Percentiles rank a stretch among this genome's conserved stretches.
phyloP scores from a whole-genome alignment of 2,888 invertebrate species.

The Thysanoteuthis rhombus region DNA sequence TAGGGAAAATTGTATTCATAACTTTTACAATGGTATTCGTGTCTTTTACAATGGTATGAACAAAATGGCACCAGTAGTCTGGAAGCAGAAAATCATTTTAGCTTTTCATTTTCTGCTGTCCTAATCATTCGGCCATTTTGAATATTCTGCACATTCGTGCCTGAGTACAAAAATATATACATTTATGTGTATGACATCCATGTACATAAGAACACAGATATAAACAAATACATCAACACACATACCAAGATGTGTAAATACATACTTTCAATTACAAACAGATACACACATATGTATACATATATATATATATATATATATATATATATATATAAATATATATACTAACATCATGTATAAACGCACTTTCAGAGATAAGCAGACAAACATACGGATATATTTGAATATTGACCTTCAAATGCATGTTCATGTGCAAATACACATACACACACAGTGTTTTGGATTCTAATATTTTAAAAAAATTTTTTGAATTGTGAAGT shows the following conservation, averaged over 20 bases:
- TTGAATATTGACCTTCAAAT: too few relatives aligned
- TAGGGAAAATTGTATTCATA: not conserved
- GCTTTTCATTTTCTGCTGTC: not conserved
- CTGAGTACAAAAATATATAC: not conserved
- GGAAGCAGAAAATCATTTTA: not conserved
- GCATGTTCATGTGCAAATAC: too few relatives aligned
- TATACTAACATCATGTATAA: not conserved
- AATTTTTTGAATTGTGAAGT: too few relatives aligned
- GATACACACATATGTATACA: too few relatives aligned
- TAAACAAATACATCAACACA: not conserved
- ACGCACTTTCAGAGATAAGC: too few relatives aligned
- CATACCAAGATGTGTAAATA: not conserved
- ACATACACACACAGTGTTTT: too few relatives aligned
- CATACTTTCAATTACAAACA: not conserved
- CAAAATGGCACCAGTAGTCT: not conserved
- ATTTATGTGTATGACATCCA: not conserved
- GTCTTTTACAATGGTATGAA: not conserved
- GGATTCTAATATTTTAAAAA: too few relatives aligned
- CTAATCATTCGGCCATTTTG: not conserved
- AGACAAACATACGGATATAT: too few relatives aligned
- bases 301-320: too few relatives aligned
- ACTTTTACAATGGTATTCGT: not conserved
- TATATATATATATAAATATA: not conserved
- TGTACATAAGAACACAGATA: not conserved
- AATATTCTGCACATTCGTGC: not conserved